Percentiles rank a stretch among this genome's conserved stretches.
phyloP scores from a whole-genome alignment of 1,140 invertebrate genomes.

The Cylas formicarius region DNA sequence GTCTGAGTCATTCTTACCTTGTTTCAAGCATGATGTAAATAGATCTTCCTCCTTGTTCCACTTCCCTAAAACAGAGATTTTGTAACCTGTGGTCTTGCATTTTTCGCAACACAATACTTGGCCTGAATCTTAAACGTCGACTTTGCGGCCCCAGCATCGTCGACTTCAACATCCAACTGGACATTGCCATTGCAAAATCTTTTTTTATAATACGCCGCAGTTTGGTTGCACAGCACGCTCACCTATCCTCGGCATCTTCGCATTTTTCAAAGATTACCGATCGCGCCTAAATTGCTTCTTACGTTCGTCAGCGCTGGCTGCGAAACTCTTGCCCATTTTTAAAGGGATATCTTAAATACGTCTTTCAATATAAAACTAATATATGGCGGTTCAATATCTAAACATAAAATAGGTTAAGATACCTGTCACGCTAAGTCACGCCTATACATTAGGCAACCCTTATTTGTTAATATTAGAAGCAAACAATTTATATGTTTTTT shows the following conservation, averaged over 20 bases:
- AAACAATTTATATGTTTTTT: not conserved
- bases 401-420: constrained; percentile 11
- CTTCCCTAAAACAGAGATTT: constrained; percentile 13
- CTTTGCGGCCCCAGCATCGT: constrained; percentile 15
- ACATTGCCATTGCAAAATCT: constrained; percentile 21
- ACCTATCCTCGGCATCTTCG: constrained; percentile 1
- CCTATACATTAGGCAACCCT: constrained; percentile 5
- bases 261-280: not conserved
- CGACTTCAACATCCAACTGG: constrained; percentile 22
- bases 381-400: constrained; percentile 10
- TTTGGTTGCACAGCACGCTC: constrained; percentile 8
- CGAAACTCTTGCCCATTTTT: no score
- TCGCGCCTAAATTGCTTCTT: not conserved
- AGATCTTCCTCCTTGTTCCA: constrained; percentile 24
- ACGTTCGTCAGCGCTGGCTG: not conserved
- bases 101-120: constrained; percentile 11
- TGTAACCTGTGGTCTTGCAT: not conserved
- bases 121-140: constrained; percentile 17
- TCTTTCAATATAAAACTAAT: not conserved
- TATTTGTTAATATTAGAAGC: not conserved
- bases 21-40: constrained; percentile 16
- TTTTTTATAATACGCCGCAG: constrained; percentile 14
- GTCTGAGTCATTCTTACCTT: constrained; percentile 14
- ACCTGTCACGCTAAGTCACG: constrained; percentile 4
- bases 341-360: not conserved